Conservation (phyloP, 2,113 vertebrate species). For the Myrmecobius fasciatus region DNA sequence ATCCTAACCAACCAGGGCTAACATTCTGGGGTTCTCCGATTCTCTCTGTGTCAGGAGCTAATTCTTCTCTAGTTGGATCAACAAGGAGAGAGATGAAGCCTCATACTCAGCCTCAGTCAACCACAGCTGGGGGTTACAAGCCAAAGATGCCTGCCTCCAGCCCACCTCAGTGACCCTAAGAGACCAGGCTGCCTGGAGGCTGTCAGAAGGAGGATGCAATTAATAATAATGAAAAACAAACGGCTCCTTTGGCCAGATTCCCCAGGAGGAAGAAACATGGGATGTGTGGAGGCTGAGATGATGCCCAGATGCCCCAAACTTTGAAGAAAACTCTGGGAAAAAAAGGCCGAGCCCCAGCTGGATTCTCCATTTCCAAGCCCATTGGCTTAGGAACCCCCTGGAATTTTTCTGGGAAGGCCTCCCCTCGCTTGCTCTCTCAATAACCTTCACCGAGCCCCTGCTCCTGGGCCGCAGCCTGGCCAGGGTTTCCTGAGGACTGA, state of each 20-base stretch:
- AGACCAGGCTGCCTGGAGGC: conserved; percentile 62
- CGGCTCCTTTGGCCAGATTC: conserved; percentile 52
- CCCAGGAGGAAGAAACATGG: conserved; percentile 72
- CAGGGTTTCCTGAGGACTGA: conserved; percentile 60
- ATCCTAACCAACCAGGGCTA: not conserved
- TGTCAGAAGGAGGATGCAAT: conserved; percentile 68
- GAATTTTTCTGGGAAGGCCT: conserved; percentile 65
- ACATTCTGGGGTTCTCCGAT: not conserved
- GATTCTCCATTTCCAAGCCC: conserved; percentile 58
- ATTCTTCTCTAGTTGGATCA: conserved; percentile 13
- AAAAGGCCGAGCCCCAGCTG: conserved; percentile 63
- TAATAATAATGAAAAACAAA: conserved; percentile 77
- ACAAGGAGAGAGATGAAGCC: not conserved
- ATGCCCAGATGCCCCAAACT: conserved; percentile 74
- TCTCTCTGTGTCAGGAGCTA: not conserved
- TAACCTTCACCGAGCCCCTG: conserved; percentile 49
- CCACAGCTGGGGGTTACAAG: not conserved
- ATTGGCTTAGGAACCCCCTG: conserved; percentile 74
- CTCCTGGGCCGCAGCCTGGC: conserved; percentile 64
- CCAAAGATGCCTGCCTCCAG: not conserved
- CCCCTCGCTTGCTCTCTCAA: conserved; percentile 48
- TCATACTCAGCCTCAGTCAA: not conserved
- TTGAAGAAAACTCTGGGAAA: conserved; percentile 40
- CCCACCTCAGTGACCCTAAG: conserved; percentile 45
- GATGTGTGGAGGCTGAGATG: conserved; percentile 62